phyloP scores from a whole-genome alignment of 2,888 invertebrate species.

The Acleris sparsana region DNA sequence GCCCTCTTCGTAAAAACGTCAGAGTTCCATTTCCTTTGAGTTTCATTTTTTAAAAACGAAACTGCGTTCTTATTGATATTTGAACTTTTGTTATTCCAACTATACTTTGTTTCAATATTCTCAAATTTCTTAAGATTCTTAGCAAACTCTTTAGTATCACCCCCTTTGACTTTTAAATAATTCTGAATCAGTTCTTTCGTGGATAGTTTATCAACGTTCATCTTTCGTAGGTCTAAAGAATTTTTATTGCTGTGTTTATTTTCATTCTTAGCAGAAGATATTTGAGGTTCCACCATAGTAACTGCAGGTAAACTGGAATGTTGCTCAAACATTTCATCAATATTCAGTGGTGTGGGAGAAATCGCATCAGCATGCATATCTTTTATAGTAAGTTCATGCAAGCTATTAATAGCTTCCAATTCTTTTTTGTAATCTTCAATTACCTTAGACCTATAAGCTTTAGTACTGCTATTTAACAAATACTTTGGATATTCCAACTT shows the following conservation, averaged over 20 bases:
- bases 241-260: constrained; percentile 28
- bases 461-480: constrained; percentile 72
- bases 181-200: constrained; percentile 77
- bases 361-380: constrained; percentile 75
- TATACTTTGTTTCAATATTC: constrained; percentile 57
- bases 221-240: constrained; percentile 52
- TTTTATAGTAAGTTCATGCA: constrained; percentile 76
- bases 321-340: constrained; percentile 74
- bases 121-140: constrained; percentile 61
- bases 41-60: constrained; percentile 55
- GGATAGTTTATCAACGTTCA: constrained; percentile 70
- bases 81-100: constrained; percentile 67
- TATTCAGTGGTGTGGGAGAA: constrained; percentile 73
- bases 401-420: constrained; percentile 75
- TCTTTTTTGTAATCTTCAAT: constrained; percentile 81
- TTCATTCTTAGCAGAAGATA: constrained; percentile 41
- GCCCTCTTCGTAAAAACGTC: constrained; percentile 53
- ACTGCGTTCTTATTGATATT: constrained; percentile 46
- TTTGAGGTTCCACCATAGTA: constrained; percentile 46
- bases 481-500: constrained; percentile 72
- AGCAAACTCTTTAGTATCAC: constrained; percentile 51
- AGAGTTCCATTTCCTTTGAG: constrained; percentile 51
- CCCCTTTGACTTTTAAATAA: constrained; percentile 75
- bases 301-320: constrained; percentile 52
- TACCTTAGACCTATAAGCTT: constrained; percentile 79